Percentiles rank a stretch among this genome's conserved stretches.
phyloP scores from a whole-genome alignment of 1,140 invertebrate genomes.

The Tetranychus cinnabarinus region DNA sequence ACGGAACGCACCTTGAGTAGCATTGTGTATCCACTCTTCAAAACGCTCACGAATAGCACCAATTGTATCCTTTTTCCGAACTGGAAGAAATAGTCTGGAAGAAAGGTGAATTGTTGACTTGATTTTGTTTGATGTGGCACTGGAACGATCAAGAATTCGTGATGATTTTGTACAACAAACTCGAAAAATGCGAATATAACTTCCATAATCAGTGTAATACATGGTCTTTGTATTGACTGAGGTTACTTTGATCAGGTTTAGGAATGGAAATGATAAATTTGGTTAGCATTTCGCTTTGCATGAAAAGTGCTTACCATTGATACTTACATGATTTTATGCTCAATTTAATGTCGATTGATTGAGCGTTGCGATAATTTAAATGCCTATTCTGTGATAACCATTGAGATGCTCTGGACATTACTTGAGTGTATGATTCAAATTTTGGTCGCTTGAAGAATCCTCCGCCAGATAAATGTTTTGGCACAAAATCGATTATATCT shows the following conservation, averaged over 20 bases:
- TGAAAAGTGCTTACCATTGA: not conserved
- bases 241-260: not conserved
- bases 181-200: slow-evolving; percentile 14
- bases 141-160: not conserved
- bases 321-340: slow-evolving; percentile 10
- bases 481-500: slow-evolving; percentile 14
- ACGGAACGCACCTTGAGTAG: too few species aligned
- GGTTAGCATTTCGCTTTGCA: not conserved
- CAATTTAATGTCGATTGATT: slow-evolving; percentile 15
- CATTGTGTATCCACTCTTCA: not conserved
- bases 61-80: slow-evolving; percentile 6
- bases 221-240: slow-evolving; percentile 2
- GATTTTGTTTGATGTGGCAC: too few species aligned
- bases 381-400: slow-evolving; percentile 12
- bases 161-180: slow-evolving; percentile 6
- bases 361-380: slow-evolving; percentile 13
- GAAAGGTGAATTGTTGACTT: not conserved
- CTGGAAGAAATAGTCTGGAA: slow-evolving; percentile 4
- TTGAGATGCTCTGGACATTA: slow-evolving; percentile 10
- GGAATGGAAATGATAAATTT: not conserved
- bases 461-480: slow-evolving; percentile 7
- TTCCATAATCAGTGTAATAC: slow-evolving; percentile 13
- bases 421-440: slow-evolving; percentile 13
- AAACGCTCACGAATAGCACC: slow-evolving; percentile 2
- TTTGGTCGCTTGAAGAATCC: slow-evolving; percentile 12